Evolutionary conservation across 2,888 invertebrate genomes (phyloP), one percentile per base, ranked within the genome.

Genomic region (Ptilodon capucinus): DNA sequence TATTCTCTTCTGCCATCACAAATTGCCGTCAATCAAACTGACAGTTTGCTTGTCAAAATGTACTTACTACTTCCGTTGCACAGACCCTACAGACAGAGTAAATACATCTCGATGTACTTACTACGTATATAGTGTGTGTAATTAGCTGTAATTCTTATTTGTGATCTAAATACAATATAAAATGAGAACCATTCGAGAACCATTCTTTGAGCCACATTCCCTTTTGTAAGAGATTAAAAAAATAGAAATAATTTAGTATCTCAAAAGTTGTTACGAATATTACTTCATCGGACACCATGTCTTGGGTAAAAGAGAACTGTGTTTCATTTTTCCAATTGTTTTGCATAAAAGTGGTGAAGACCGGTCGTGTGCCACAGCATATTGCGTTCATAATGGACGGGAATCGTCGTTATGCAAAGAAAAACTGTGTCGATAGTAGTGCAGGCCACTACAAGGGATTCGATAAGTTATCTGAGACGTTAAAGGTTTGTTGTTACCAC

Each of bases 341-440:
- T 43, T 95, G 95, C 67, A 84, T 91, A 30, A 86, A 85, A 79
- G 91, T 98, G 7, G 86, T 98, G 17, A 95, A 94, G 82, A 93
- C 94, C 30, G 98, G 98, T 2, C 93, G 94, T 23, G 90, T 99
- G 50, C 99, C 99, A 0, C 93, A 93, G 54, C 99, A 99, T 84
- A 92, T 99, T 57, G 99, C 99, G 1, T 95, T 99, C 76, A 99
- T 99, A 54, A 99, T 99, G 99, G 99, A 99, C 87, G 99, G 99
- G 5, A 99, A 99, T 84, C 93, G 99, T 45, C 92, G 99, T 44
- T 99, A 94, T 86, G 99, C 99, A 0, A 94, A 93, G 57, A 97
- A 96, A 73, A 93, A 94, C 36, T 93, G 95, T 36, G 92, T 97
- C 0, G 91, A 94, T 44, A 95, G 94, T 68, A 91, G 94, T 41